phyloP scores from a whole-genome alignment of 2,113 vertebrate species.

The Connochaetes taurinus region DNA sequence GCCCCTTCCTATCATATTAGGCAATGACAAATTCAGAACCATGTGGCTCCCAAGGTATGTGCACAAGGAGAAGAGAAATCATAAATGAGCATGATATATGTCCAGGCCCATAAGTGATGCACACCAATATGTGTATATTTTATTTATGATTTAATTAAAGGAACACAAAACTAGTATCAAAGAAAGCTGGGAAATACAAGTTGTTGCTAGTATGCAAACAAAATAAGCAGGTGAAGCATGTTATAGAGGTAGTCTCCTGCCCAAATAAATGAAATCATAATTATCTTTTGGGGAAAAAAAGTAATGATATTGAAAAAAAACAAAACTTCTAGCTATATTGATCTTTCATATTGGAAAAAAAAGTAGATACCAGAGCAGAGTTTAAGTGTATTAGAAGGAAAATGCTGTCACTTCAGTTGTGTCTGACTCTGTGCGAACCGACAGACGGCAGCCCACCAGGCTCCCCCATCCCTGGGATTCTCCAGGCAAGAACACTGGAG shows the following conservation, averaged over 20 bases:
- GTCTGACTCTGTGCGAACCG: too few relatives aligned
- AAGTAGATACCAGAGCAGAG: neutral
- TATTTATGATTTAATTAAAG: neutral
- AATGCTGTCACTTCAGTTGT: neutral
- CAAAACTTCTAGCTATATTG: neutral
- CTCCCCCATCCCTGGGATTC: too few relatives aligned
- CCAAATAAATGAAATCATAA: neutral
- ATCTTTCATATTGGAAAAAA: neutral
- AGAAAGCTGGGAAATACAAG: neutral
- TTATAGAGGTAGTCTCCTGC: neutral
- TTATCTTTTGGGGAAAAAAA: neutral
- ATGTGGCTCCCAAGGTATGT: neutral
- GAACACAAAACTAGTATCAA: neutral
- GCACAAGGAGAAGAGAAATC: neutral
- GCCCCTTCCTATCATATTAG: neutral
- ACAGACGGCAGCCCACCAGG: too few relatives aligned
- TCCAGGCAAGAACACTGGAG: too few relatives aligned
- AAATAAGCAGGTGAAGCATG: neutral
- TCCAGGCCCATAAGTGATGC: neutral
- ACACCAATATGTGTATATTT: neutral
- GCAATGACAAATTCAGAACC: neutral
- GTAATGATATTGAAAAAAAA: neutral
- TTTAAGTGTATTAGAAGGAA: neutral
- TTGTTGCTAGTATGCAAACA: neutral
- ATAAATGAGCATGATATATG: neutral